Evolutionary conservation across 53 echinoderm and acorn worm genomes (phyloP).

Genomic region (Holothuria leucospilota): DNA sequence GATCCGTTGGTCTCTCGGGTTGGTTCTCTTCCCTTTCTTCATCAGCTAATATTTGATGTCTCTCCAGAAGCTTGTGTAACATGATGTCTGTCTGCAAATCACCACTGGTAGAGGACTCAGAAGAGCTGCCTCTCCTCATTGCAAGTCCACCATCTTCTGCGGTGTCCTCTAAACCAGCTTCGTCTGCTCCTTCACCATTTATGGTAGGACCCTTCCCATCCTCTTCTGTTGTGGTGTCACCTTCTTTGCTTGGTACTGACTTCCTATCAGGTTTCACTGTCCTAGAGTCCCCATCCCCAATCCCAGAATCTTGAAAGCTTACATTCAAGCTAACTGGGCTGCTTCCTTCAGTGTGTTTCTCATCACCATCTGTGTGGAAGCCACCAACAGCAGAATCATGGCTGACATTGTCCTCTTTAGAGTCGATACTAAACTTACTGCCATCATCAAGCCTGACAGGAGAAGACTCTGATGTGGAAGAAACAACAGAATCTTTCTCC

Average conservation of each 20-base stretch:
- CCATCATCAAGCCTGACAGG: constrained; percentile 33
- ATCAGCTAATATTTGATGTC: constrained; percentile 8
- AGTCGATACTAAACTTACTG: background rate
- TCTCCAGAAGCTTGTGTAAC: constrained; percentile 64
- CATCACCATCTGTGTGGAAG: constrained; percentile 7
- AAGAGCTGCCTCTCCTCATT: constrained; percentile 52
- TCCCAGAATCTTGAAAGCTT: constrained; percentile 68
- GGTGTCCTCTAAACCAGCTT: constrained; percentile 30
- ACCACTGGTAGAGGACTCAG: constrained; percentile 84
- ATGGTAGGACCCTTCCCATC: background rate
- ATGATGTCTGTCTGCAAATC: constrained; percentile 77
- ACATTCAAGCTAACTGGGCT: constrained; percentile 65
- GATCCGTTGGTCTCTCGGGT: constrained; percentile 46
- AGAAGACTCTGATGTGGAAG: constrained; percentile 34
- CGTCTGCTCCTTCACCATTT: background rate
- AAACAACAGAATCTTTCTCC: constrained; percentile 36
- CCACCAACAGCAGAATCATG: constrained; percentile 49
- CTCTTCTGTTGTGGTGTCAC: background rate
- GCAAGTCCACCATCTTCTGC: constrained; percentile 26
- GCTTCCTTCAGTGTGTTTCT: constrained; percentile 3
- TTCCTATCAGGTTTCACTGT: constrained; percentile 35
- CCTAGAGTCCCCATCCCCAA: constrained; percentile 46
- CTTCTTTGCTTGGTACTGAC: background rate
- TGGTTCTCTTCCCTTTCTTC: background rate
- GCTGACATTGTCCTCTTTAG: constrained; percentile 44